Conservation (phyloP, 2,888 invertebrate species). For the Aquatica leii region DNA sequence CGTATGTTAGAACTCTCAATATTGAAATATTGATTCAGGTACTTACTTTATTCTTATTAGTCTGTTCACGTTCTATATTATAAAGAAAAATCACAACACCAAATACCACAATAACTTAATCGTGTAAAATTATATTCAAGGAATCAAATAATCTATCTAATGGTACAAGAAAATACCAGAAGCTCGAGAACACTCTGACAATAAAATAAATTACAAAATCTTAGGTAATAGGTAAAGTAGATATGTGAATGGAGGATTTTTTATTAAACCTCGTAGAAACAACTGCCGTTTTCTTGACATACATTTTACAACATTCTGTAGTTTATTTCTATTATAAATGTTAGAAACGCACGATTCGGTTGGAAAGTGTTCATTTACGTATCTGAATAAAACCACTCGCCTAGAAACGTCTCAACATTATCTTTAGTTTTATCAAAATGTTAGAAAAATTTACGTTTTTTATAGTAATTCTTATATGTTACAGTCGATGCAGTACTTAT, state of each 20-base stretch:
- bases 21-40: too few species aligned
- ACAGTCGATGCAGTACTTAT: slow-evolving; percentile 2
- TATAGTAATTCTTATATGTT: slow-evolving; percentile 20
- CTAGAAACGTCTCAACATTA: slow-evolving; percentile 39
- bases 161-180: too few species aligned
- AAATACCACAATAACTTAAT: too few species aligned
- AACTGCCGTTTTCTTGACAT: slow-evolving; percentile 40
- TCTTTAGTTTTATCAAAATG: slow-evolving; percentile 36
- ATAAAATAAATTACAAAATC: slow-evolving; percentile 34
- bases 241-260: slow-evolving; percentile 24
- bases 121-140: too few species aligned
- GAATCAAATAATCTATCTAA: too few species aligned
- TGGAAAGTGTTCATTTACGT: slow-evolving; percentile 36
- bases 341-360: slow-evolving; percentile 40
- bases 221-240: slow-evolving; percentile 32
- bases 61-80: too few species aligned
- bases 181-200: slow-evolving; percentile 17
- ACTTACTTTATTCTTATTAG: too few species aligned
- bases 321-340: slow-evolving; percentile 38
- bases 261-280: slow-evolving; percentile 20
- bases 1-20: too few species aligned
- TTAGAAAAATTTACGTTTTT: slow-evolving; percentile 30
- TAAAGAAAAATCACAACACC: too few species aligned
- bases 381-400: slow-evolving; percentile 30
- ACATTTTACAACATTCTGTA: slow-evolving; percentile 36